These are phyloP conservation scores for Drosophila bocqueti DNA, from an alignment of 1,140 invertebrate genomes.

Conservation along the genomic window DNA sequence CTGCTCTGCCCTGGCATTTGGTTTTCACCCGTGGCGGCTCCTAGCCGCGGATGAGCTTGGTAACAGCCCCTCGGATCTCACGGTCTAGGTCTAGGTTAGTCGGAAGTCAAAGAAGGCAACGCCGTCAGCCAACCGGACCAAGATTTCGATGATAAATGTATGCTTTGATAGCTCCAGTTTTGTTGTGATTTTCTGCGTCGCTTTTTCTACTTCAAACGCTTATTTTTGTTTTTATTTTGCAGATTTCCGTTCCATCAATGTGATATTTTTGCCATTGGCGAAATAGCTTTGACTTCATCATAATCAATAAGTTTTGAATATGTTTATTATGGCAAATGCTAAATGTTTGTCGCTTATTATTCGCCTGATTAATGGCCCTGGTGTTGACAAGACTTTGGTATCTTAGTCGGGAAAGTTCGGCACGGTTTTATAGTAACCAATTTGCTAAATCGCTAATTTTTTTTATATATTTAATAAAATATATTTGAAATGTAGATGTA, in stretches of 20 bases:
- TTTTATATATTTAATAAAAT: not conserved
- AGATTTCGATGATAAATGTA: slow-evolving; percentile 74
- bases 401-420: slow-evolving; percentile 19
- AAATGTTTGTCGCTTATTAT: slow-evolving; percentile 55
- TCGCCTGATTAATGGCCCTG: slow-evolving; percentile 51
- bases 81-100: slow-evolving; percentile 72
- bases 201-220: slow-evolving; percentile 44
- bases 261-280: slow-evolving; percentile 43
- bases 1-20: slow-evolving; percentile 11
- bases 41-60: slow-evolving; percentile 31
- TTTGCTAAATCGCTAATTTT: not conserved
- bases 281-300: slow-evolving; percentile 39
- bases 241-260: slow-evolving; percentile 40
- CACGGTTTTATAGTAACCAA: slow-evolving; percentile 5
- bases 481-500: not conserved
- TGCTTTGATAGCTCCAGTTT: slow-evolving; percentile 61
- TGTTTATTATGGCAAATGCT: slow-evolving; percentile 37
- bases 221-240: slow-evolving; percentile 23
- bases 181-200: slow-evolving; percentile 50
- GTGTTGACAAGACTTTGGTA: slow-evolving; percentile 33
- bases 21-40: slow-evolving; percentile 30
- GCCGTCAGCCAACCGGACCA: slow-evolving; percentile 57
- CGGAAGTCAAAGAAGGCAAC: slow-evolving; percentile 65
- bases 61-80: slow-evolving; percentile 52
- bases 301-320: slow-evolving; percentile 48